A percentile compares a stretch with the other conserved stretches of the same genome.
Evolutionary conservation across 2,888 invertebrate species (phyloP).

Genomic region (Xylocampa areola): DNA sequence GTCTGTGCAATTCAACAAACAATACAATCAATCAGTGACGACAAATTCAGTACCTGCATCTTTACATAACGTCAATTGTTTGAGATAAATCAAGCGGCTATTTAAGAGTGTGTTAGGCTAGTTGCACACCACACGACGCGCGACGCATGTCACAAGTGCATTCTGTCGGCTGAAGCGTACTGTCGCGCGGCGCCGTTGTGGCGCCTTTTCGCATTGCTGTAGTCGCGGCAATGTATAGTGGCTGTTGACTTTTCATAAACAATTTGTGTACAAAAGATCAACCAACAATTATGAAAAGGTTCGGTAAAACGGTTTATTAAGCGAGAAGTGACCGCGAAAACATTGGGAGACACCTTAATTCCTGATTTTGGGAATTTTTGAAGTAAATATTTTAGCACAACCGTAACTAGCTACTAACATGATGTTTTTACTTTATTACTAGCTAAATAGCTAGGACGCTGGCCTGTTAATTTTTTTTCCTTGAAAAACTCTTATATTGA

Average conservation of each 20-base stretch:
- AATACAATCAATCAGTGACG: slow-evolving; percentile 36
- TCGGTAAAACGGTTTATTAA: no score
- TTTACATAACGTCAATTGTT: slow-evolving; percentile 52
- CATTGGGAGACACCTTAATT: no score
- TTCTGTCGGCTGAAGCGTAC: slow-evolving; percentile 62
- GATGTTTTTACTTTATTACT: no score
- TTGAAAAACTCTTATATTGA: no score
- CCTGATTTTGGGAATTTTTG: no score
- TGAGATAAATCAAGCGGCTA: slow-evolving; percentile 50
- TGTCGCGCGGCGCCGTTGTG: slow-evolving; percentile 73
- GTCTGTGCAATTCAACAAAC: background rate
- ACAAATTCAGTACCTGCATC: slow-evolving; percentile 33
- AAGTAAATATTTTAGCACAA: no score
- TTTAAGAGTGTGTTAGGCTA: slow-evolving; percentile 52
- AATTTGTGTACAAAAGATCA: no score
- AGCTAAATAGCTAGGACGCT: no score
- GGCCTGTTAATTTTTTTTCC: no score
- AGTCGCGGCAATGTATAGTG: slow-evolving; percentile 55
- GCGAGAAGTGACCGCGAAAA: no score
- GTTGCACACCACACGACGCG: slow-evolving; percentile 51
- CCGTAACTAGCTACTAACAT: no score
- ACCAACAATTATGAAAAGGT: no score
- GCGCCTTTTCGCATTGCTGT: slow-evolving; percentile 77
- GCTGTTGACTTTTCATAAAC: slow-evolving; percentile 1
- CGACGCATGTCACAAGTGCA: slow-evolving; percentile 56